A percentile compares a stretch with the other conserved stretches of the same genome.
phyloP scores from a whole-genome alignment of 2,113 vertebrate genomes.

The Oceanodroma tethys region DNA sequence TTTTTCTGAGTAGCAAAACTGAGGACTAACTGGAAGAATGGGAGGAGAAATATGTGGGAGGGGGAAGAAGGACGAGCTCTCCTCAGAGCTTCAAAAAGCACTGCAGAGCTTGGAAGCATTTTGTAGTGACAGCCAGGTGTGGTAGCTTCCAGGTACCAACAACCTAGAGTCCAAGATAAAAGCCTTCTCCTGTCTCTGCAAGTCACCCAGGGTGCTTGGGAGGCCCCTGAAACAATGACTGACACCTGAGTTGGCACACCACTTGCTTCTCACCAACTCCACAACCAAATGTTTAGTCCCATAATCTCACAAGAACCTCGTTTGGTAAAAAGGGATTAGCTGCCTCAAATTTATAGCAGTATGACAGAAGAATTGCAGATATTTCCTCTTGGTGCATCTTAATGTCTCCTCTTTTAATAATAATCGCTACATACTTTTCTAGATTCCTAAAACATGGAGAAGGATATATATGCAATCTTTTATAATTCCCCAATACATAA shows the following conservation, averaged over 20 bases:
- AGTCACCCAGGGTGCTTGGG: neutral
- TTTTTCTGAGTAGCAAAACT: neutral
- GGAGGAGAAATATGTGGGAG: neutral
- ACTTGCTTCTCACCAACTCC: neutral
- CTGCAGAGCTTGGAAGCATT: neutral
- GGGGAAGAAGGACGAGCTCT: fast-evolving
- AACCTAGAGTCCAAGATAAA: neutral
- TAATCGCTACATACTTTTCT: neutral
- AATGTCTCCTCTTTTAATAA: neutral
- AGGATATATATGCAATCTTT: neutral
- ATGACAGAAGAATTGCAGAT: neutral
- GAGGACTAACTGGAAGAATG: neutral
- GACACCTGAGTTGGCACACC: neutral
- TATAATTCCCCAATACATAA: neutral
- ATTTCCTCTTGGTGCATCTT: neutral
- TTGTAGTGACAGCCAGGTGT: neutral
- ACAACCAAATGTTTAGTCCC: neutral
- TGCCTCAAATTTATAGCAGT: neutral
- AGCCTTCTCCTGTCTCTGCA: neutral
- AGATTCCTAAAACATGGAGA: neutral
- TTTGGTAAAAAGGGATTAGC: neutral
- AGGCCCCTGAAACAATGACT: neutral
- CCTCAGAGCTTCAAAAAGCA: neutral
- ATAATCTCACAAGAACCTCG: neutral
- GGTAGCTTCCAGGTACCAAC: neutral